phyloP scores from a whole-genome alignment of 2,797 vertebrate genomes.

The Leontocebus nigricollis region DNA sequence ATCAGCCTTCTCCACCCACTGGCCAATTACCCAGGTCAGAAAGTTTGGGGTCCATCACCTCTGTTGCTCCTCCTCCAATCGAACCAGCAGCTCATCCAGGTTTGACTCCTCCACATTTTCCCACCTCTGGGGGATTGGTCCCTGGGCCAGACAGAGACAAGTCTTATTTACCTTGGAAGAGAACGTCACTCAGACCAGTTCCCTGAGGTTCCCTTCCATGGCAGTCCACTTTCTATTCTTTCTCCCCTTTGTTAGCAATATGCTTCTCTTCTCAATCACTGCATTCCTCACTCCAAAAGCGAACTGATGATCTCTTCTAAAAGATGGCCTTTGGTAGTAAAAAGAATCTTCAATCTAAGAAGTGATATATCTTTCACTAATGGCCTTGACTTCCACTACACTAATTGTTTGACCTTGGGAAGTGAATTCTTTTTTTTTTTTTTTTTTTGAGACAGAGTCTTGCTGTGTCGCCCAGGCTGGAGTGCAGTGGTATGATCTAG shows the following conservation, averaged over 20 bases:
- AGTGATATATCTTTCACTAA: neutral
- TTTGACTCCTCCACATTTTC: constrained; percentile 86
- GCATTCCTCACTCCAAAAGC: neutral
- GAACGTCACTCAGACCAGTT: neutral
- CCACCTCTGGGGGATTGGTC: constrained; percentile 74
- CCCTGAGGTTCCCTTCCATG: neutral
- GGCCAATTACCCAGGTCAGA: neutral
- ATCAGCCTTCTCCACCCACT: neutral
- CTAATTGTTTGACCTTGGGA: neutral
- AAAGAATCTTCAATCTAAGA: constrained; percentile 9
- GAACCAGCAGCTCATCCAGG: constrained; percentile 90
- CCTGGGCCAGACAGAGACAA: constrained; percentile 74
- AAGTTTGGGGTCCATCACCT: constrained; percentile 85
- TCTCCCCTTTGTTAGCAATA: neutral
- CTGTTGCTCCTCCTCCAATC: constrained; percentile 93
- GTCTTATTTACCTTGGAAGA: neutral
- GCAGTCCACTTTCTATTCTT: neutral
- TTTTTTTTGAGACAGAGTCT: neutral
- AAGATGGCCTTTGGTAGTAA: neutral
- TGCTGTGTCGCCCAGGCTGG: neutral
- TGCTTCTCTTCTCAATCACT: neutral
- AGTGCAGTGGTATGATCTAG: neutral
- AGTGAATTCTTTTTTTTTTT: neutral
- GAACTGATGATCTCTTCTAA: neutral
- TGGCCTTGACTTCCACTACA: neutral